Conservation (phyloP, 2,888 invertebrate species). For the Scaeva pyrastri region DNA sequence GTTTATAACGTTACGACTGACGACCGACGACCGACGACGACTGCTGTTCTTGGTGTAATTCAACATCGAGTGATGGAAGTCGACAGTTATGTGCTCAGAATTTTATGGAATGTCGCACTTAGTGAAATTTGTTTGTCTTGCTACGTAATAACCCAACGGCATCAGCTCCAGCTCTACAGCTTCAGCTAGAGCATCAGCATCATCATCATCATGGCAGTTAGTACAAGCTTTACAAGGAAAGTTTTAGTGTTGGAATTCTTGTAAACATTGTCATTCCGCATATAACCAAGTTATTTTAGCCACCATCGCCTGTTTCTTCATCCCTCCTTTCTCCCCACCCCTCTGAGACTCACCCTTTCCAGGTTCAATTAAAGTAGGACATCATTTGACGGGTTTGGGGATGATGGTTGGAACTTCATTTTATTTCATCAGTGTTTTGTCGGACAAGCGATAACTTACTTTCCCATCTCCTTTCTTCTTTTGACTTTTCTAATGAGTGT, state of each 20-base stretch:
- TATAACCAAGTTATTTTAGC: constrained; percentile 71
- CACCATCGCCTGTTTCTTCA: no score
- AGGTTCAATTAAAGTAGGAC: neutral
- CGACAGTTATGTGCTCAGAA: constrained; percentile 75
- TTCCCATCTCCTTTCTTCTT: neutral
- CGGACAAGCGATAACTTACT: constrained; percentile 59
- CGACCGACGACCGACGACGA: no score
- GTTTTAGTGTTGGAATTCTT: constrained; percentile 75
- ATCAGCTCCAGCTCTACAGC: constrained; percentile 58
- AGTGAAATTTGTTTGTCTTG: constrained; percentile 75
- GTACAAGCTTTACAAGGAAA: constrained; percentile 52
- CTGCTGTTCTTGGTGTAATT: constrained; percentile 59
- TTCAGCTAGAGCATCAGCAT: neutral
- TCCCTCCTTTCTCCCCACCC: no score
- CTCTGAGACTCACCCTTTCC: no score
- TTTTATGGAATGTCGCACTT: constrained; percentile 76
- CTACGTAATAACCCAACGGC: constrained; percentile 71
- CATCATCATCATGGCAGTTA: neutral
- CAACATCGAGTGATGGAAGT: constrained; percentile 70
- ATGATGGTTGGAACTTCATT: constrained; percentile 48
- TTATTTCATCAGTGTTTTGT: constrained; percentile 68
- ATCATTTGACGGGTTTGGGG: neutral
- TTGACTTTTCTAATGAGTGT: constrained; percentile 66
- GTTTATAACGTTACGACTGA: constrained; percentile 29
- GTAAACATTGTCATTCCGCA: constrained; percentile 73